These are phyloP conservation scores for Semaprochilodus insignis DNA, from an alignment of 2,797 vertebrate species.

Conservation along the genomic window DNA sequence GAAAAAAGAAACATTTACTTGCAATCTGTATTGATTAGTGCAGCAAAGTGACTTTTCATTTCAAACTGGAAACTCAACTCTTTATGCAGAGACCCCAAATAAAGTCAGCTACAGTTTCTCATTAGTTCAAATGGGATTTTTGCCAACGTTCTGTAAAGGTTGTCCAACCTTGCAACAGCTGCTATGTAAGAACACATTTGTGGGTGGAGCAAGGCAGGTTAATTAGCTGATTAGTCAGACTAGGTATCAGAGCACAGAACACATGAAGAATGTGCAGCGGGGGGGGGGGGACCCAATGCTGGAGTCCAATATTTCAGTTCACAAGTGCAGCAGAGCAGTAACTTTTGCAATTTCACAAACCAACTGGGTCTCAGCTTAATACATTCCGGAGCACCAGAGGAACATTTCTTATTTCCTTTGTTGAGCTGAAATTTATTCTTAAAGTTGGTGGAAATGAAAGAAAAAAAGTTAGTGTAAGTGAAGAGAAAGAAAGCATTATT, in stretches of 20 bases:
- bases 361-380: slow-evolving; percentile 22
- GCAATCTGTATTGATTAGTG: neutral
- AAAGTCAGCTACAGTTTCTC: neutral
- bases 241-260: neutral
- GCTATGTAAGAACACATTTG: neutral
- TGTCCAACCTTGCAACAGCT: neutral
- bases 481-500: slow-evolving; percentile 29
- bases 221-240: neutral
- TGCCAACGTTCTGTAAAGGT: neutral
- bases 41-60: neutral
- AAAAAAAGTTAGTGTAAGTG: neutral
- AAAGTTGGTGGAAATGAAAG: slow-evolving; percentile 34
- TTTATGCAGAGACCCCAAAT: neutral
- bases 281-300: neutral
- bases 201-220: neutral
- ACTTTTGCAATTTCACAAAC: slow-evolving; percentile 23
- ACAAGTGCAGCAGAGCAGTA: neutral
- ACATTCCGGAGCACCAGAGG: slow-evolving; percentile 16
- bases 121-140: neutral
- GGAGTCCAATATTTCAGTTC: neutral
- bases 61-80: neutral
- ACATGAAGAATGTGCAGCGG: neutral
- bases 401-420: slow-evolving; percentile 25
- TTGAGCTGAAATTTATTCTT: slow-evolving; percentile 24
- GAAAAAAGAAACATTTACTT: too few species aligned